Evolutionary conservation across 2,797 vertebrate genomes (phyloP).

Genomic region (Poeciliopsis gracilis): DNA sequence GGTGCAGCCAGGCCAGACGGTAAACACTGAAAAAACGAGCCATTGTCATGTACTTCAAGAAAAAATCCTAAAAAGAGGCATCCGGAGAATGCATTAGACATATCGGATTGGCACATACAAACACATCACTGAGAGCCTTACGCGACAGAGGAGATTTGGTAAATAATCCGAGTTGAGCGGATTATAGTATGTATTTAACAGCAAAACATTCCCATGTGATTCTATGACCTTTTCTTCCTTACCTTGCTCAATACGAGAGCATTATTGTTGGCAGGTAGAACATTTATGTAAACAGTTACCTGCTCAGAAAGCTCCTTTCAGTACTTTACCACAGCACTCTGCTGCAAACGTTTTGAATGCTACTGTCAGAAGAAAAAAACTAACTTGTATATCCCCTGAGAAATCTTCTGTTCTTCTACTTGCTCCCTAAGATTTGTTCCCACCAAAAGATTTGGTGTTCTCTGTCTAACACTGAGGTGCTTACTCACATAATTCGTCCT

Average conservation of each 20-base stretch:
- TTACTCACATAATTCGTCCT: slow-evolving; percentile 39
- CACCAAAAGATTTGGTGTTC: slow-evolving; percentile 19
- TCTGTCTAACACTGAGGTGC: slow-evolving; percentile 22
- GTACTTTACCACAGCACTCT: neutral
- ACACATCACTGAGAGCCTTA: slow-evolving; percentile 33
- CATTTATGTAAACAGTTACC: slow-evolving; percentile 45
- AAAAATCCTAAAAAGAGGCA: neutral
- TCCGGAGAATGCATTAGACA: slow-evolving; percentile 18
- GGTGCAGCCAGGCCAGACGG: slow-evolving; percentile 89
- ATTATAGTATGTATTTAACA: slow-evolving; percentile 61
- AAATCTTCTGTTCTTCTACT: slow-evolving; percentile 17
- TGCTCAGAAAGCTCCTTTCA: neutral
- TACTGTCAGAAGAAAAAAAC: slow-evolving; percentile 4
- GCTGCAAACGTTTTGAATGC: slow-evolving; percentile 12
- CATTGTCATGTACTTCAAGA: neutral
- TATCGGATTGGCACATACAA: slow-evolving; percentile 30
- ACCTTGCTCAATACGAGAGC: slow-evolving; percentile 13
- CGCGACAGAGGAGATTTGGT: slow-evolving; percentile 41
- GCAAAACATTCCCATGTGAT: slow-evolving; percentile 63
- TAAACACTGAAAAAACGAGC: slow-evolving; percentile 65
- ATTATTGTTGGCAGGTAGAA: slow-evolving; percentile 31
- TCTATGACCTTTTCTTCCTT: slow-evolving; percentile 25
- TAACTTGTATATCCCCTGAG: neutral
- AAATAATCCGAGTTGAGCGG: slow-evolving; percentile 62
- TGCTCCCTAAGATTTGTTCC: slow-evolving; percentile 9